A percentile compares a stretch with the other conserved stretches of the same genome.
Conservation (phyloP, 64 coral and sea anemone species). For the Porites australiensis region DNA sequence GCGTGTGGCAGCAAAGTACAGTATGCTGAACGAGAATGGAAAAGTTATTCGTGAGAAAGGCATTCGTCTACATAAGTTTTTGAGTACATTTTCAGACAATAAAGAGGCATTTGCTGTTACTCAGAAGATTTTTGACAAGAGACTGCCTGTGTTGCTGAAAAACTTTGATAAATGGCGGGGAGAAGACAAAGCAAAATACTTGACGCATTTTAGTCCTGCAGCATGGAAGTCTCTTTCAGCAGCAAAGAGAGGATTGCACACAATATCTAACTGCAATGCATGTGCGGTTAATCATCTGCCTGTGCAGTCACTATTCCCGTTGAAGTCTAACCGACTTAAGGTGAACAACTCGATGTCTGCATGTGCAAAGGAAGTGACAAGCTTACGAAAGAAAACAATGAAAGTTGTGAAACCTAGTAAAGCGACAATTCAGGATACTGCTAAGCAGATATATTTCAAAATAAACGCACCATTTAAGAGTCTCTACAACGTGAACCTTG, state of each 20-base stretch:
- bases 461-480: conserved; percentile 10
- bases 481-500: neutral
- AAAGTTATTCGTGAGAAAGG: conserved; percentile 39
- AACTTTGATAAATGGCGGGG: conserved; percentile 50
- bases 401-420: neutral
- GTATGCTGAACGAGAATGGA: conserved; percentile 20
- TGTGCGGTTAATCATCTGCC: conserved; percentile 32
- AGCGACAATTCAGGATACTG: neutral
- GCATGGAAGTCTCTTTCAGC: conserved; percentile 40
- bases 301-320: conserved; percentile 35
- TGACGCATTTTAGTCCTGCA: conserved; percentile 19
- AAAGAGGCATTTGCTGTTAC: conserved; percentile 49
- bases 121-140: conserved; percentile 43
- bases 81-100: conserved; percentile 4
- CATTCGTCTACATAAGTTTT: conserved; percentile 29
- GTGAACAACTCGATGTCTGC: neutral
- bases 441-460: conserved; percentile 2
- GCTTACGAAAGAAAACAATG: neutral
- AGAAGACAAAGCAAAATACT: conserved; percentile 52
- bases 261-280: conserved; percentile 42
- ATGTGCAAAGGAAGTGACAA: neutral
- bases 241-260: conserved; percentile 31
- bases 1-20: conserved; percentile 49
- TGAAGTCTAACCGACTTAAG: conserved; percentile 48
- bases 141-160: neutral